These are phyloP conservation scores for Perodicticus potto DNA, from an alignment of 2,797 vertebrate genomes.

Conservation along the genomic window DNA sequence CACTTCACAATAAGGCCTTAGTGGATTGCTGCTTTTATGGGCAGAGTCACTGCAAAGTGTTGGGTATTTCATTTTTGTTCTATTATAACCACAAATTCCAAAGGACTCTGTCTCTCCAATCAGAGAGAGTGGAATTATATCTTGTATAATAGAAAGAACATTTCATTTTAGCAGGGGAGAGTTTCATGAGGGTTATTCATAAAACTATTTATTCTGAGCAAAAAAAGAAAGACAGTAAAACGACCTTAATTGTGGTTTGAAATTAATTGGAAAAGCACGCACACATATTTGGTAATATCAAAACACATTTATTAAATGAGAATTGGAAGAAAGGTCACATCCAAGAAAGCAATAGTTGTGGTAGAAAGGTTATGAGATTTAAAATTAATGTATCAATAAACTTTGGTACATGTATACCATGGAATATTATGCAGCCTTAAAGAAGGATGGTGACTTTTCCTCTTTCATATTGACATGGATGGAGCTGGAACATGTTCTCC, in stretches of 20 bases:
- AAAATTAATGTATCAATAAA: too few species aligned
- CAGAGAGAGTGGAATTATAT: background rate
- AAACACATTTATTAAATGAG: background rate
- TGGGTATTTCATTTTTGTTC: constrained; percentile 28
- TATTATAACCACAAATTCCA: background rate
- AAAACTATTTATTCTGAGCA: background rate
- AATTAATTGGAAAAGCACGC: constrained; percentile 16
- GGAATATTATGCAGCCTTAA: too few species aligned
- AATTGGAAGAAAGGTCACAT: background rate
- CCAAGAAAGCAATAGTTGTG: background rate
- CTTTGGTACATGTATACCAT: too few species aligned
- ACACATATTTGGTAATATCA: background rate
- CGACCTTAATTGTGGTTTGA: background rate
- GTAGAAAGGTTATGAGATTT: background rate
- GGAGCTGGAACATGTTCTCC: too few species aligned
- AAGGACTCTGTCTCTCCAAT: background rate
- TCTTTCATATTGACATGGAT: too few species aligned
- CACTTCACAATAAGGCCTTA: background rate
- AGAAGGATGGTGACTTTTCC: too few species aligned
- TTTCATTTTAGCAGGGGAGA: background rate
- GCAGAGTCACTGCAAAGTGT: background rate
- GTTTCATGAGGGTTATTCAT: background rate
- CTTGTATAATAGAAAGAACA: background rate
- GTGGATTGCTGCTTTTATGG: background rate
- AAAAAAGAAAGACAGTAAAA: background rate